Base-by-base conservation (phyloP, 2,797 vertebrate genomes). In the Crenuchus spilurus region DNA sequence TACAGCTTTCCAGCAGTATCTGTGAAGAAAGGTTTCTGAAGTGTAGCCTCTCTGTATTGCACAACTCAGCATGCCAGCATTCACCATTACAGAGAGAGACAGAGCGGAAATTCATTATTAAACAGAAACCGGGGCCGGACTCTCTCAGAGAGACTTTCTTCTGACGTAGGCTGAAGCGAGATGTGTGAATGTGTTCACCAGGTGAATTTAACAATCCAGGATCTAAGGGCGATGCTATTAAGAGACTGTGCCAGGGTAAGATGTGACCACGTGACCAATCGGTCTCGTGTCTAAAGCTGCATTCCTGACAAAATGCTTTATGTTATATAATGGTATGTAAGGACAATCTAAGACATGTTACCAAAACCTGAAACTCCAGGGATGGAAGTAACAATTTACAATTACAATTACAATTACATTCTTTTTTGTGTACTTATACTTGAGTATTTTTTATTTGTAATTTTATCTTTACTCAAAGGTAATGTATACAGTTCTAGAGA, bases 21-120 rank as follows among this genome's bases (percentile, higher is more conserved):
- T 16, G 20, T 28, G 16, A 37, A 14, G 51, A 13, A 39, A 39
- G 18, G 18, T 20, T 37, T 41, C 2, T 35, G 55, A 58, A n/a
- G 6, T 58, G 30, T 58, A 7, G 55, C 3, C 3, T 18, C 11
- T 24, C 31, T 20, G n/a, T 20, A 58, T 18, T 58, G 55, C 35
- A 61, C 20, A 39, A 46, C 41, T n/a, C 51, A 66, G 48, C 39
- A 52, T n/a, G 26, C 18, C 51, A 20, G 41, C 62, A 58, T 30
- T 73, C 48, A 33, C 48, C 3, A 20, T 2, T 46, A 20, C 37
- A 55, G 63, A 67, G 42, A 52, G n/a, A 31, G 7, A 46, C 13
- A 8, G 18, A 67, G 22, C 9, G 35, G n/a, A 30, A 37, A 22
- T 42, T 16, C 6, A 26, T 58, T 64, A 74, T 49, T 67, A 67